Base-by-base conservation (phyloP, 2,113 vertebrate genomes). In the Coptodon rendalli region DNA sequence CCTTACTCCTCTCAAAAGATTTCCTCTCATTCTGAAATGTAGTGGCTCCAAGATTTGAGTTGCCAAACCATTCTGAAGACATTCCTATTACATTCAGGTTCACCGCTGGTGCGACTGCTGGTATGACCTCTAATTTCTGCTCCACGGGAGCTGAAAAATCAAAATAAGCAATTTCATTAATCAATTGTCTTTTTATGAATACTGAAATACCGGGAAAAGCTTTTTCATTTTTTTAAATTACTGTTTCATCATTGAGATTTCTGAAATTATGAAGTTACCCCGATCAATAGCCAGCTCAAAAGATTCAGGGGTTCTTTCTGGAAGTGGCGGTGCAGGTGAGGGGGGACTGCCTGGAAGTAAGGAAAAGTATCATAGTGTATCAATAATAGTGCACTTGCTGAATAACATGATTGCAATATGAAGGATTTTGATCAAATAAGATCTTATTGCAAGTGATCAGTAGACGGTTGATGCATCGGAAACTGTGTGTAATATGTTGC, bases 281-380 rank as follows among this genome's bases (percentile, higher is more conserved):
- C 86, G 5, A 68, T 98, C 95, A 6, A 19, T 34, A 24, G 95
- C 94, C 93, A 98, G 82, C 17, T 97, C 96, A 63, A 97, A 99
- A 22, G 98, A 99, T 87, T 98, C 98, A 0, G 98, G 97, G 6
- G 98, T 99, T 95, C 99, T 96, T 91, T 98, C 96, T 7, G 99
- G 98, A 86, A 99, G 96, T 17, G 98, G 97, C 0, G 99, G 99
- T 4, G 57, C 91, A 31, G 95, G 96, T 50, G 95, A 96, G 1
- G 93, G 90, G 0, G 95, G 91, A 14, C 52, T 89, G 6, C 83
- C 96, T 96, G 80, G 17, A 24, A 54, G 56, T 4, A 54, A 17
- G 6, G 36, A 81, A 83, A 38, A 22, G 6, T 2, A 38, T 53
- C 3, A 19, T 14, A 17, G 43, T 78, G 29, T 1, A 29, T 79